phyloP scores from a whole-genome alignment of 2,888 invertebrate genomes.

The Cremastinae sp. region DNA sequence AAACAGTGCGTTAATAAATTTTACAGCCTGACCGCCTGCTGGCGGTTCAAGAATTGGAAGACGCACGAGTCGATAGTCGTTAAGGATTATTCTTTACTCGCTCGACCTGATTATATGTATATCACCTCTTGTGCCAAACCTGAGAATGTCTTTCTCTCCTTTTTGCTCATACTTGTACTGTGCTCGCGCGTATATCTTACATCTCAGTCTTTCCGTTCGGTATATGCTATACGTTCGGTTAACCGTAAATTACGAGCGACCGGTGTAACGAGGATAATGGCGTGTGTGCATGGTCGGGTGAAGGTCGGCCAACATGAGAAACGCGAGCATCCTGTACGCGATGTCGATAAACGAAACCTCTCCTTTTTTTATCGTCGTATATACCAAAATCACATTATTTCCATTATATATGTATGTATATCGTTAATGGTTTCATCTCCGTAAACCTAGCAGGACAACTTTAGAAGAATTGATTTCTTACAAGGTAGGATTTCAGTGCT shows the following conservation, averaged over 20 bases:
- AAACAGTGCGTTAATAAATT: too few species aligned
- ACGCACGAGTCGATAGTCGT: conserved; percentile 45
- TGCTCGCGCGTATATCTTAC: conserved; percentile 19
- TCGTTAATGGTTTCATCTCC: too few species aligned
- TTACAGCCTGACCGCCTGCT: too few species aligned
- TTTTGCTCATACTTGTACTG: too few species aligned
- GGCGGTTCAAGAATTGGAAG: too few species aligned
- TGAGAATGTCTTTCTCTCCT: neutral
- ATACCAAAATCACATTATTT: neutral
- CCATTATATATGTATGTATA: too few species aligned
- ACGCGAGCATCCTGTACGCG: conserved; percentile 55
- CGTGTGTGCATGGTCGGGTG: conserved; percentile 74
- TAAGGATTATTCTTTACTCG: conserved; percentile 60
- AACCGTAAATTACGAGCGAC: conserved; percentile 78
- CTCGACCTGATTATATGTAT: conserved; percentile 60
- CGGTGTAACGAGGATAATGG: conserved; percentile 78
- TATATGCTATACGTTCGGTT: conserved; percentile 67
- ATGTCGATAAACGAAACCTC: conserved; percentile 14
- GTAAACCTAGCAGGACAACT: too few species aligned
- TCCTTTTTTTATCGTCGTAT: neutral
- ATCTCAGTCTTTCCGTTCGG: conserved; percentile 72
- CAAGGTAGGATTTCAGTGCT: too few species aligned
- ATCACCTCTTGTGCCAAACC: too few species aligned
- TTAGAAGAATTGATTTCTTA: too few species aligned
- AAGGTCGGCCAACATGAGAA: conserved; percentile 75